A percentile compares a stretch with the other conserved stretches of the same genome.
Conservation (phyloP, 2,797 vertebrate species). For the Pteropus rufus region DNA sequence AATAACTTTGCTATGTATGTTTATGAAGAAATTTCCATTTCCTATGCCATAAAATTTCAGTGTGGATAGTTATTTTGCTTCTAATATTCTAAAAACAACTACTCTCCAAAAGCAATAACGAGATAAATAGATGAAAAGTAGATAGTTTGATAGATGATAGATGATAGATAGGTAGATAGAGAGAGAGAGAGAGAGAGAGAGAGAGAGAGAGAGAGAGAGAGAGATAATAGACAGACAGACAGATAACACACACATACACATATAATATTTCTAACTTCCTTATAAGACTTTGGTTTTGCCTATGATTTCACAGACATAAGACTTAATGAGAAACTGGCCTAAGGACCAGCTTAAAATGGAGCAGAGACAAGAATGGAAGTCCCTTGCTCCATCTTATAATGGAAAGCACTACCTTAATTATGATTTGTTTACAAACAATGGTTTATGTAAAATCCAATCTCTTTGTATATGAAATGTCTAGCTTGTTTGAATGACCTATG, state of each 20-base stretch:
- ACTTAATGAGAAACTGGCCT: not conserved
- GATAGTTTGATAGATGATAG: not conserved
- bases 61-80: not conserved
- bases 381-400: not conserved
- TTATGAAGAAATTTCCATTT: not conserved
- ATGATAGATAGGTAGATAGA: not conserved
- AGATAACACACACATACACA: not conserved
- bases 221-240: too few species aligned
- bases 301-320: not conserved
- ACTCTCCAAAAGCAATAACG: not conserved
- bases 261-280: not conserved
- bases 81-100: slow-evolving; percentile 28
- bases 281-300: not conserved
- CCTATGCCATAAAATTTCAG: not conserved
- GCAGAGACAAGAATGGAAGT: not conserved
- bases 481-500: not conserved
- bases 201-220: not conserved
- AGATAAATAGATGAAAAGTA: not conserved
- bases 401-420: not conserved
- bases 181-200: not conserved
- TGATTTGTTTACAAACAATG: slow-evolving; percentile 25
- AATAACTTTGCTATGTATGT: not conserved
- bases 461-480: not conserved
- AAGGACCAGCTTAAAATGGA: not conserved
- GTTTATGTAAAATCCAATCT: not conserved